These are phyloP conservation scores for Alethe castanea DNA, from an alignment of 2,113 vertebrate genomes.

Conservation along the genomic window DNA sequence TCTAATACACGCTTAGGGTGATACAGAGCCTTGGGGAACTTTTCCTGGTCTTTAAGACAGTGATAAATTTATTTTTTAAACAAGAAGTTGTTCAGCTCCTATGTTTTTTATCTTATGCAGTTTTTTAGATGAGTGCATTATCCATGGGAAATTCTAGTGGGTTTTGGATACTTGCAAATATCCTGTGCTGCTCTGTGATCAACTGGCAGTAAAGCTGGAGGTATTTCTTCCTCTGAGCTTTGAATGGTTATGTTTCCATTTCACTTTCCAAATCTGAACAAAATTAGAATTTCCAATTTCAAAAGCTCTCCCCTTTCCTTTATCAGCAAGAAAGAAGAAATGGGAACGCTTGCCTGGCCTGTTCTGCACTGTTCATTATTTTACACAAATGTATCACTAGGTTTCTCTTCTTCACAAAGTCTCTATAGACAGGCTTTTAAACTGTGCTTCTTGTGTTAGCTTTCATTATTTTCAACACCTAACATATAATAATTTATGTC, in stretches of 20 bases:
- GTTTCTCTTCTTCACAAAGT: not conserved
- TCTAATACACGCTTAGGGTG: not conserved
- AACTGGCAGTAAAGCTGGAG: not conserved
- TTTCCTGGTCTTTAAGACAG: not conserved
- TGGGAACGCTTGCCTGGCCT: not conserved
- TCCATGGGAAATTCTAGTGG: not conserved
- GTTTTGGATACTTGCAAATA: not conserved
- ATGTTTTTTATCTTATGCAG: not conserved
- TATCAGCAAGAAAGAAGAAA: not conserved
- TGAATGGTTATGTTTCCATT: not conserved
- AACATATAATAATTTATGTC: not conserved
- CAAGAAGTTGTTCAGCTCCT: not conserved
- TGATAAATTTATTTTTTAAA: not conserved
- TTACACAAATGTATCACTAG: not conserved
- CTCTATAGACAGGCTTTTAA: not conserved
- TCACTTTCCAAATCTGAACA: not conserved
- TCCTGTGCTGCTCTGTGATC: not conserved
- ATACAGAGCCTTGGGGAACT: not conserved
- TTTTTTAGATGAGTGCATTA: not conserved
- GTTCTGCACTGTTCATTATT: conserved; percentile 4
- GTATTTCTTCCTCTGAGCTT: not conserved
- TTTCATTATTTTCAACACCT: conserved; percentile 19
- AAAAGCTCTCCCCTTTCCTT: not conserved
- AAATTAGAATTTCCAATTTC: conserved; percentile 6
- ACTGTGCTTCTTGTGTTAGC: not conserved